These are phyloP conservation scores for Cecropterus lyciades DNA, from an alignment of 1,140 invertebrate genomes.

Conservation along the genomic window DNA sequence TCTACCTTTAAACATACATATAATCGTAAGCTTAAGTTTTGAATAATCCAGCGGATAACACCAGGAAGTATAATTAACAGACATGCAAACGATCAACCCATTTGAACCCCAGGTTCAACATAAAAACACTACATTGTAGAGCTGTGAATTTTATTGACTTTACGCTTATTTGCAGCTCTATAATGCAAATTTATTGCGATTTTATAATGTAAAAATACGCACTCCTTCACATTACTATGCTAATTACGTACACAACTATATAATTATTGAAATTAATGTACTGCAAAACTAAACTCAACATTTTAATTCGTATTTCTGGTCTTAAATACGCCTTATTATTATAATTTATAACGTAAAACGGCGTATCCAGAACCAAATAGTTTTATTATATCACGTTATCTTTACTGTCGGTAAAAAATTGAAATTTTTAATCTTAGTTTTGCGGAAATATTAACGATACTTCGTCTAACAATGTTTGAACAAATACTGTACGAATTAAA, in stretches of 20 bases:
- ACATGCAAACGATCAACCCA: background rate
- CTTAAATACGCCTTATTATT: constrained; percentile 8
- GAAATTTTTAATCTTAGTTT: constrained; percentile 1
- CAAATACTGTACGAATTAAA: background rate
- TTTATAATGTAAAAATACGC: constrained; percentile 22
- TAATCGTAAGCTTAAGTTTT: too few species aligned
- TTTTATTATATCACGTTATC: background rate
- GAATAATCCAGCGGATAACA: too few species aligned
- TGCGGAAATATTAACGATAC: constrained; percentile 6
- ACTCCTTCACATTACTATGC: constrained; percentile 8
- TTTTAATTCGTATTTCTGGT: constrained; percentile 5
- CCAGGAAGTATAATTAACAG: too few species aligned
- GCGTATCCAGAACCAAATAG: constrained; percentile 16
- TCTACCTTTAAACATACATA: too few species aligned
- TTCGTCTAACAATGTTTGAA: background rate
- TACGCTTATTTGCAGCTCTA: constrained; percentile 16
- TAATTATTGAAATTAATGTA: constrained; percentile 30
- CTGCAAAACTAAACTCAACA: constrained; percentile 1
- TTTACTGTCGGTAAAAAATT: background rate
- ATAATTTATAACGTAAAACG: constrained; percentile 27
- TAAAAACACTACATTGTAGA: constrained; percentile 9
- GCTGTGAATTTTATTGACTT: constrained; percentile 24
- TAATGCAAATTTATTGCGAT: constrained; percentile 24
- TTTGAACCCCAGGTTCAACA: background rate
- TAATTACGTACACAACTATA: constrained; percentile 15